Evolutionary conservation across 2,113 vertebrate genomes (phyloP).

Genomic region (Pachypanchax playfairii): DNA sequence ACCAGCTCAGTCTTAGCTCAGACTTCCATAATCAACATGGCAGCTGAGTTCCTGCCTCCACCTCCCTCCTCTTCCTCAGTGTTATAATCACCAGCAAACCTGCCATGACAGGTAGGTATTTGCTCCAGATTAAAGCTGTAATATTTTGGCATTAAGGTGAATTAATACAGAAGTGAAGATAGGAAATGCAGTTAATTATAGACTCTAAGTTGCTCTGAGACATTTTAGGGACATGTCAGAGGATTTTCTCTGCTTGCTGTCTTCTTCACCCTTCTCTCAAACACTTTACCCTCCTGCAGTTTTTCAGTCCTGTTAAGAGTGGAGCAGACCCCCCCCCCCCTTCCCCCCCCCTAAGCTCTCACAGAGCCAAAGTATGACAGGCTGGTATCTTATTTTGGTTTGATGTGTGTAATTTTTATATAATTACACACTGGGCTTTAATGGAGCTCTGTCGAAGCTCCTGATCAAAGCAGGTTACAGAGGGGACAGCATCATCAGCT

Average conservation of each 20-base stretch:
- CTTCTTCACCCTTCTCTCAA: slow-evolving; percentile 26
- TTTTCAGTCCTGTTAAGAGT: slow-evolving; percentile 19
- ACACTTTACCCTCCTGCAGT: slow-evolving; percentile 12
- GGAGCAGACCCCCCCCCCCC: not conserved
- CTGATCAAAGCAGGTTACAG: slow-evolving; percentile 39
- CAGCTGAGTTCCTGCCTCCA: slow-evolving; percentile 38
- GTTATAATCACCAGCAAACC: slow-evolving; percentile 55
- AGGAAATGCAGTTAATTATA: slow-evolving; percentile 76
- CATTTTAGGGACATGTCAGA: slow-evolving; percentile 67
- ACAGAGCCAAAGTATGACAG: slow-evolving; percentile 15
- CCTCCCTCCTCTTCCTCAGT: not conserved
- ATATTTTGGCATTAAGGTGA: slow-evolving; percentile 81
- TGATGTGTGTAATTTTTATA: slow-evolving; percentile 58
- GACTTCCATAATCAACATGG: slow-evolving; percentile 47
- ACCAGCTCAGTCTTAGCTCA: not conserved
- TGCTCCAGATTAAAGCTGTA: slow-evolving; percentile 77
- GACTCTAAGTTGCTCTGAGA: slow-evolving; percentile 51
- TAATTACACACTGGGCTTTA: slow-evolving; percentile 66
- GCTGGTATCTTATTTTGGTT: too few relatives aligned
- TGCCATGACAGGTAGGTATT: slow-evolving; percentile 74
- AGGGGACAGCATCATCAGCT: slow-evolving; percentile 16
- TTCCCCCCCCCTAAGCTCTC: not conserved
- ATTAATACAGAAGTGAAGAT: slow-evolving; percentile 78
- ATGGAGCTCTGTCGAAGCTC: slow-evolving; percentile 55
- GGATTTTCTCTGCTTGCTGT: slow-evolving; percentile 62